These are phyloP conservation scores for Eilema depressum DNA, from an alignment of 2,888 invertebrate genomes.

Conservation along the genomic window DNA sequence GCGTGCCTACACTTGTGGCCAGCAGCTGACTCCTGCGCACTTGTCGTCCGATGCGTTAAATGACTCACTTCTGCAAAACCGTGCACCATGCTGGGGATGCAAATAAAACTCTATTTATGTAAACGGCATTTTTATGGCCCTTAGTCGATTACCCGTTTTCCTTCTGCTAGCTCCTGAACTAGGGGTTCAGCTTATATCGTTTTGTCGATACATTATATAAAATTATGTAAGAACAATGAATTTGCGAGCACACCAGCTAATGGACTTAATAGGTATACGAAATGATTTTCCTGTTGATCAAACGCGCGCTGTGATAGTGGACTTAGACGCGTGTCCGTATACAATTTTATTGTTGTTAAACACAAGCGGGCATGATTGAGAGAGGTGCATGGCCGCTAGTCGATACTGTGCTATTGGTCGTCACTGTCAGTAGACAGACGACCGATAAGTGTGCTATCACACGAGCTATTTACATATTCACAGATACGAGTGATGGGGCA, in stretches of 20 bases:
- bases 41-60: not conserved
- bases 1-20: not conserved
- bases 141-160: not conserved
- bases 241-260: not conserved
- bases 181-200: too few species aligned
- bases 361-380: not conserved
- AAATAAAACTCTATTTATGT: not conserved
- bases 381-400: not conserved
- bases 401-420: conserved; percentile 7
- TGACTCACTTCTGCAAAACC: not conserved
- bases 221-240: too few species aligned
- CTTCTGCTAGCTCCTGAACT: not conserved
- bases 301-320: not conserved
- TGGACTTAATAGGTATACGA: not conserved
- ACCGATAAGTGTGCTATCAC: conserved; percentile 14
- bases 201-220: too few species aligned
- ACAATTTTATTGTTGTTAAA: not conserved
- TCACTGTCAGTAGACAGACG: not conserved
- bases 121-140: not conserved
- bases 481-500: not conserved
- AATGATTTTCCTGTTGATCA: not conserved
- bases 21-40: not conserved
- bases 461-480: conserved; percentile 4
- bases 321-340: not conserved
- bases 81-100: not conserved